Evolutionary conservation across 2,797 vertebrate species (phyloP), one percentile per base, ranked within the genome.

Genomic region (Taenioides sp.): DNA sequence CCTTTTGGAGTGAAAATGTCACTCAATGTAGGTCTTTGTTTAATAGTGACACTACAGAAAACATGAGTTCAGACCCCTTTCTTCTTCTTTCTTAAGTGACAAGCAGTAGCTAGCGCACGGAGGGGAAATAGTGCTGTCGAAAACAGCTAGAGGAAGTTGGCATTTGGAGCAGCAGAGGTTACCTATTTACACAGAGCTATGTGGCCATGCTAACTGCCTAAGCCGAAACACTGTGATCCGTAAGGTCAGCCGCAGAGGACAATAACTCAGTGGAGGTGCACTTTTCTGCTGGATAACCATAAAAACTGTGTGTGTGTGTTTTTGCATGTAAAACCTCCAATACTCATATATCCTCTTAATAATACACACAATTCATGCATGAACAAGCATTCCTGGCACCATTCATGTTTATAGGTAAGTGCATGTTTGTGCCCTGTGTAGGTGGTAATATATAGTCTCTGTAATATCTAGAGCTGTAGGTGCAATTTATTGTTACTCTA

Each of bases 121-220:
- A 78, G 65, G 61, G 69, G 78, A 79, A 84, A 80, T 79, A 23
- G 85, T 73, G 10, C 72, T 72, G 85, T 71, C 2, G 58, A 73
- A 81, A 79, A 54, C 81, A 87, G 80, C 80, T 80, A 84, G 85
- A 80, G 80, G 78, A 87, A 80, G 84, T 70, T 88, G 85, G 86
- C 85, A 85, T 88, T 85, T 82, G 76, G 80, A 87, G 82, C 79
- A 84, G 83, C 75, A 75, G 87, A 90, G 87, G 87, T 89, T 81
- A 86, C 81, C 82, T 80, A 68, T 86, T 88, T 84, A 85, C 89
- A 84, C 80, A 73, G 72, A 80, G 83, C 86, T 80, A 80, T 75
- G 20, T 79, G 76, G 77, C 66, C 20, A 57, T 71, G 82, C 82
- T 85, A 88, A 88, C 81, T 85, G 82, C 83, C 86, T 81, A 87